Conservation (phyloP, 2,888 invertebrate species). For the Ecdyonurus torrentis region DNA sequence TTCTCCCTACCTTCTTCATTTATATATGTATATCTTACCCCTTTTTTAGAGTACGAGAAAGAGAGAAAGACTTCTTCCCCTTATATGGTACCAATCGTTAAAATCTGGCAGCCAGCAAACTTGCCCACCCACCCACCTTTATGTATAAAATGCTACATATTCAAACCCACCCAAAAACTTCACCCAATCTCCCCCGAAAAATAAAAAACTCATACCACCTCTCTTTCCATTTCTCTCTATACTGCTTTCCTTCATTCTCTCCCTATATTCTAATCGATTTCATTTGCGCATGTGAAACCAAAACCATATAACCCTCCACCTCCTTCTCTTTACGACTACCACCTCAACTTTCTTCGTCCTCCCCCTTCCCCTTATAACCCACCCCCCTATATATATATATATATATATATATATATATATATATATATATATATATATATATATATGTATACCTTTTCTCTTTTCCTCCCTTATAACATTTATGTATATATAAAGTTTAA, state of each 20-base stretch:
- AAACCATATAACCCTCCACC: not conserved
- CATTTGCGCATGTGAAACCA: slow-evolving; percentile 45
- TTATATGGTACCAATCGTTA: not conserved
- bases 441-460: too few species aligned
- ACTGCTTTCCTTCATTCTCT: slow-evolving; percentile 15
- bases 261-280: slow-evolving; percentile 47
- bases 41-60: too few species aligned
- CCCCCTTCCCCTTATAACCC: not conserved
- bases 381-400: not conserved
- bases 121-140: too few species aligned
- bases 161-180: not conserved
- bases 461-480: too few species aligned
- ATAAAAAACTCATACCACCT: not conserved
- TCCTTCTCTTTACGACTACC: too few species aligned
- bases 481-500: too few species aligned
- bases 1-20: not conserved
- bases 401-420: not conserved
- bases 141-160: too few species aligned
- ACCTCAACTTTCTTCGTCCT: not conserved
- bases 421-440: not conserved
- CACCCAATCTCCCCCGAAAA: not conserved
- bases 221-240: not conserved
- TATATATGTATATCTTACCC: not conserved
- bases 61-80: not conserved
- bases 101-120: too few species aligned